Evolutionary conservation across 2,888 invertebrate species (phyloP).

Genomic region (Torymus texanus): DNA sequence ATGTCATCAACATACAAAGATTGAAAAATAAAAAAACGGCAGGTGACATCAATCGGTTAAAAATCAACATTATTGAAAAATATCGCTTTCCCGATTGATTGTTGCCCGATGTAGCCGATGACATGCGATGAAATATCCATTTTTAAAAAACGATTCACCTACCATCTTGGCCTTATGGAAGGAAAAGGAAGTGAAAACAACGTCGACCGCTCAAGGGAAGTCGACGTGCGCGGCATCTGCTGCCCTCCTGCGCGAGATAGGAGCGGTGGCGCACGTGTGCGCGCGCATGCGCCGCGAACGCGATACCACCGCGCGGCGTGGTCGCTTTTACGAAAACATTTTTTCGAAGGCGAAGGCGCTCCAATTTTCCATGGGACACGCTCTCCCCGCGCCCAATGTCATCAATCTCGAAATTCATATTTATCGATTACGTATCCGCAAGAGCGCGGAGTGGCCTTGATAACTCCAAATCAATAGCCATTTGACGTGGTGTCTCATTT

Average conservation of each 20-base stretch:
- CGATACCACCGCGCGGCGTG: neutral
- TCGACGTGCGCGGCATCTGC: slow-evolving; percentile 42
- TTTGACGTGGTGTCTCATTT: too few relatives aligned
- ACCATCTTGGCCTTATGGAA: slow-evolving; percentile 71
- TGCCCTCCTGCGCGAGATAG: too few relatives aligned
- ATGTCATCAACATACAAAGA: slow-evolving; percentile 41
- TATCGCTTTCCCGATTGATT: neutral
- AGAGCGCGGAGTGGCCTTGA: too few relatives aligned
- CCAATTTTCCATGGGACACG: too few relatives aligned
- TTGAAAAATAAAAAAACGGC: slow-evolving; percentile 28
- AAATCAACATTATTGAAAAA: neutral
- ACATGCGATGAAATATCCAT: slow-evolving; percentile 41
- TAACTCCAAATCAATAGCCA: too few relatives aligned
- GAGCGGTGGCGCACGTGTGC: too few relatives aligned
- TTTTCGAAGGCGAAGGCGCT: neutral
- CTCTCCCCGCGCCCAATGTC: too few relatives aligned
- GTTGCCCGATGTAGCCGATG: slow-evolving; percentile 33
- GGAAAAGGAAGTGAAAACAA: slow-evolving; percentile 63
- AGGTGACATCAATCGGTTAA: neutral
- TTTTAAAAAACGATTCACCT: slow-evolving; percentile 59
- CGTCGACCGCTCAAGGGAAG: slow-evolving; percentile 60
- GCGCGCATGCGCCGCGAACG: slow-evolving; percentile 54
- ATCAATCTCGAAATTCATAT: too few relatives aligned
- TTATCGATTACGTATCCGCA: too few relatives aligned
- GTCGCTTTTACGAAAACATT: slow-evolving; percentile 38